These are phyloP conservation scores for Nebria brevicollis DNA, from an alignment of 2,888 invertebrate species.

Conservation along the genomic window DNA sequence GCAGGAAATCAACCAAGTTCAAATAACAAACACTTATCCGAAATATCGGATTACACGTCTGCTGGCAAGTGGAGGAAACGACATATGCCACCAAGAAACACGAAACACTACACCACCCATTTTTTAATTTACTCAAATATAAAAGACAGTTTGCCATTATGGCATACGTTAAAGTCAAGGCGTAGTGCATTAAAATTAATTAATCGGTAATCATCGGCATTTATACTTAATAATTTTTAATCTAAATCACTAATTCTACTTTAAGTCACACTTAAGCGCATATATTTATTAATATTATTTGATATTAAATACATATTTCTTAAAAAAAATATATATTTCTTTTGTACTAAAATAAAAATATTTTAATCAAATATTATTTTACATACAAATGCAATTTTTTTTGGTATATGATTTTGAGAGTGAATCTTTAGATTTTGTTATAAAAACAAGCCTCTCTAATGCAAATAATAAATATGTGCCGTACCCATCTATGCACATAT, in stretches of 20 bases:
- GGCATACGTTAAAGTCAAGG: too few relatives aligned
- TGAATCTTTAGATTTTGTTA: not conserved
- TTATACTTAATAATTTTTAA: too few relatives aligned
- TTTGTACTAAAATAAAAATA: too few relatives aligned
- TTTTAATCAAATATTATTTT: too few relatives aligned
- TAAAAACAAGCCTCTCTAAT: not conserved
- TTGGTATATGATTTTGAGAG: not conserved
- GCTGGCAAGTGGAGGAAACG: constrained; percentile 27
- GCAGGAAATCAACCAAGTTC: not conserved
- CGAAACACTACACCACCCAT: constrained; percentile 16
- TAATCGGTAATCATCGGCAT: too few relatives aligned
- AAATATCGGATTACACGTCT: constrained; percentile 18
- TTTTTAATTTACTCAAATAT: not conserved
- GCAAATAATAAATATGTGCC: not conserved
- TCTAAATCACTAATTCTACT: too few relatives aligned
- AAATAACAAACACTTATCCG: not conserved
- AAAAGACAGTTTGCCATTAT: not conserved
- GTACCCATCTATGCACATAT: not conserved
- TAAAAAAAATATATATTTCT: too few relatives aligned
- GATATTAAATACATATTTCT: too few relatives aligned
- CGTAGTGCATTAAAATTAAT: too few relatives aligned
- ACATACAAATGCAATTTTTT: too few relatives aligned
- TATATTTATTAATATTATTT: too few relatives aligned
- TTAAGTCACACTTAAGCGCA: too few relatives aligned
- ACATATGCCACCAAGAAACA: constrained; percentile 23